Base-by-base conservation (phyloP, 2,888 invertebrate genomes). In the Tigriopus californicus region DNA sequence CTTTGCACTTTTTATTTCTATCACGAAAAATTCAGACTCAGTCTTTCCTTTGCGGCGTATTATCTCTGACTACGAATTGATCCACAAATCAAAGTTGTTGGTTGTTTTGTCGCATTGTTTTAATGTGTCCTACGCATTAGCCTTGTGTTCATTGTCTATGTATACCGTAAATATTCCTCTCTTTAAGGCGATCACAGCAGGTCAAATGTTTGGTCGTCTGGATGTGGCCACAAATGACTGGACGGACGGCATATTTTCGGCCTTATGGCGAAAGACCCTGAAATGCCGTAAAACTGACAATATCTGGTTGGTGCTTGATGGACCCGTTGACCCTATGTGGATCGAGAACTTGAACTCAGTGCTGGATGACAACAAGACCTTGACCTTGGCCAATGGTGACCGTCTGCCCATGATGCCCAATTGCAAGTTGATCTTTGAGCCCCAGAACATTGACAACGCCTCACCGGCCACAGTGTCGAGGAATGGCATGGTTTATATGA, bases 151-250 rank as follows among this genome's bases (percentile, higher is more conserved):
- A 46, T 46, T 46, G n/a, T n/a, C n/a, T n/a, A n/a, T n/a, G n/a
- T n/a, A n/a, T n/a, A n/a, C n/a, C n/a, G n/a, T n/a, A n/a, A n/a
- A 46, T 20, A 18, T 46, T 46, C 20, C 46, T 46, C 20, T 46
- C 46, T 13, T 33, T 33, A 5, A 33, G 33, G 88, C 94, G 15
- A 94, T 95, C 67, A 94, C 94, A 13, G 88, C 94, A 0, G 82
- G 92, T 0, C 94, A 95, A 76, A 95, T 95, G 95, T 95, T 95
- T 70, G 95, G 95, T 0, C 79, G 90, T 33, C 74, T 94, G 22
- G 94, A 95, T 68, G 94, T 95, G 0, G 92, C 94, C 2, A 95
- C 94, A 1, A 95, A 95, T 68, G 95, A 95, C 68, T 95, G 95
- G 95, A 95, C 94, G 0, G 94, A 95, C 70, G 95, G 95, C 6